Conservation (phyloP, 2,888 invertebrate species). For the Drosophila anomalipes region DNA sequence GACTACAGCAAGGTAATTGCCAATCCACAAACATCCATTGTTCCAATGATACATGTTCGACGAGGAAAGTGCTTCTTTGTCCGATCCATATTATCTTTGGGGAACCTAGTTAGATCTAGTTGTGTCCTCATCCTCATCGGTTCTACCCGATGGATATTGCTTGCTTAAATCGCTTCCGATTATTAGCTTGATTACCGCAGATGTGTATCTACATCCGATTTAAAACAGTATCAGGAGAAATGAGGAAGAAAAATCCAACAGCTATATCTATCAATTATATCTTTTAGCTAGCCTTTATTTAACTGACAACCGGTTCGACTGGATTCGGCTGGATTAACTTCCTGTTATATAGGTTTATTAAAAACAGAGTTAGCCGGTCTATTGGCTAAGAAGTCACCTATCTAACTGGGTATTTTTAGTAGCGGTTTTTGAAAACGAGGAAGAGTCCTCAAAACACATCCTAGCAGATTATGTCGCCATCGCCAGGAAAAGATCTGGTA, state of each 20-base stretch:
- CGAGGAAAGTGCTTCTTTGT: neutral
- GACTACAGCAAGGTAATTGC: slow-evolving; percentile 58
- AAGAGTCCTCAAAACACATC: neutral
- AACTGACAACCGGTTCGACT: neutral
- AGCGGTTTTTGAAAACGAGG: neutral
- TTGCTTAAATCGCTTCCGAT: neutral
- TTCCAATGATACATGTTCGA: neutral
- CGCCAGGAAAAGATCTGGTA: neutral
- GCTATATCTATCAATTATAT: neutral
- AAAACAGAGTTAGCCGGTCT: neutral
- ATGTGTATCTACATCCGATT: neutral
- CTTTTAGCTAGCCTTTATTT: neutral
- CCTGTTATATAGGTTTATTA: neutral
- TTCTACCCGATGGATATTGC: neutral
- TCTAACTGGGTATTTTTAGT: neutral
- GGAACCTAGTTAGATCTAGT: neutral
- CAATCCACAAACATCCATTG: neutral
- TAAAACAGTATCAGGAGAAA: neutral
- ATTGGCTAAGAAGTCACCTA: neutral
- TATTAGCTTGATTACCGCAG: neutral
- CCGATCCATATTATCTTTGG: neutral
- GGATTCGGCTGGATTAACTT: neutral
- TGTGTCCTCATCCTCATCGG: neutral
- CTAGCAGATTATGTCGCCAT: neutral
- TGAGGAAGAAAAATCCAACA: neutral